These are phyloP conservation scores for Tipula vernalis DNA, from an alignment of 2,888 invertebrate species.

Conservation along the genomic window DNA sequence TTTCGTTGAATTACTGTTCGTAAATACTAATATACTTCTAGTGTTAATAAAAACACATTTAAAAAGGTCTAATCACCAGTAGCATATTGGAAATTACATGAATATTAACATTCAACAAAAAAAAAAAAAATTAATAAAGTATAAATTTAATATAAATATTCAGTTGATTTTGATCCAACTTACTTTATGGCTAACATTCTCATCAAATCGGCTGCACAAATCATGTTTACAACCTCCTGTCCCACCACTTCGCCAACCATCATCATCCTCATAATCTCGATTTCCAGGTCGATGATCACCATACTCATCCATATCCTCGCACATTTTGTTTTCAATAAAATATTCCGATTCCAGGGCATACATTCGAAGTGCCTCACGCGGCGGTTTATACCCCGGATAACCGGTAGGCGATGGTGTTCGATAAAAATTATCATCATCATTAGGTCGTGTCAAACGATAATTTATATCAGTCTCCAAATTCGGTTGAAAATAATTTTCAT, in stretches of 20 bases:
- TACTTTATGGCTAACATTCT: constrained; percentile 56
- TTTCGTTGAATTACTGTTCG: no score
- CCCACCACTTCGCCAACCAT: constrained; percentile 30
- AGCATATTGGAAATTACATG: no score
- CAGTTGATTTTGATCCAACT: constrained; percentile 7
- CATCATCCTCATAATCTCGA: constrained; percentile 15
- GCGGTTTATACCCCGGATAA: constrained; percentile 66
- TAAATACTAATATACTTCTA: no score
- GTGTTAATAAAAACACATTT: no score
- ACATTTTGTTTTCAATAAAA: constrained; percentile 7
- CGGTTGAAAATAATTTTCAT: constrained; percentile 17
- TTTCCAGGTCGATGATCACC: constrained; percentile 17
- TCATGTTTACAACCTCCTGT: constrained; percentile 28
- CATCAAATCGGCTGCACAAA: constrained; percentile 29
- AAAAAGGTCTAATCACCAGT: no score
- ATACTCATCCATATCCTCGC: constrained; percentile 22
- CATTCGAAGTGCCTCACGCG: constrained; percentile 49
- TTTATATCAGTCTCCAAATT: neutral
- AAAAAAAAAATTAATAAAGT: no score
- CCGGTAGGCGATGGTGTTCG: constrained; percentile 60
- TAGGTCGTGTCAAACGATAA: neutral
- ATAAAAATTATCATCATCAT: constrained; percentile 14
- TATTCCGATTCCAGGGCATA: constrained; percentile 31
- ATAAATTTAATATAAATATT: no score
- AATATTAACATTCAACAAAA: no score